A percentile compares a stretch with the other conserved stretches of the same genome.
These are phyloP conservation scores for Cantharis flavilabris DNA, from an alignment of 2,888 invertebrate genomes.

Conservation along the genomic window DNA sequence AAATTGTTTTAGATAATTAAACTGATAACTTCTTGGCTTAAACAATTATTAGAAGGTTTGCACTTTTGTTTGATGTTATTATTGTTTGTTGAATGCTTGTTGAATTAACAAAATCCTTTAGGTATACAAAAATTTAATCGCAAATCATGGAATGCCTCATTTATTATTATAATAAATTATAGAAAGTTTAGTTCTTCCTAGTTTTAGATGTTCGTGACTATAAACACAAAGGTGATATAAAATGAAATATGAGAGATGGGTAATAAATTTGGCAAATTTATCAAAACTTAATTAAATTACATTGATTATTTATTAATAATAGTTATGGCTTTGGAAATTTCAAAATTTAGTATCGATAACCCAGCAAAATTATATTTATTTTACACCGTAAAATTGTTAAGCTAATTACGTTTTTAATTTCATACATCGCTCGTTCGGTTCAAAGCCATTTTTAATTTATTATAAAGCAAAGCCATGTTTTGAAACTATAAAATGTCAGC, in stretches of 20 bases:
- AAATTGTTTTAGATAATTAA: constrained; percentile 1
- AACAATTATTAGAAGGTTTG: background rate
- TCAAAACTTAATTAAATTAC: background rate
- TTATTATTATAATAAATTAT: background rate
- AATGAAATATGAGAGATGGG: background rate
- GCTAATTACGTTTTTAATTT: background rate
- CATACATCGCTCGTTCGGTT: background rate
- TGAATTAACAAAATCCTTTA: background rate
- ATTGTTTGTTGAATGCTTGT: background rate
- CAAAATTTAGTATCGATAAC: background rate
- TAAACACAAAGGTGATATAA: background rate
- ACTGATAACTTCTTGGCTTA: background rate
- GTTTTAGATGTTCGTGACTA: background rate
- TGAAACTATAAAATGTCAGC: background rate
- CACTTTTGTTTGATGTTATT: background rate
- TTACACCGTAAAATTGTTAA: background rate
- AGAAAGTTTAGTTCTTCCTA: background rate
- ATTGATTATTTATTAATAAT: background rate
- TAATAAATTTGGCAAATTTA: background rate
- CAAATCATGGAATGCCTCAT: background rate
- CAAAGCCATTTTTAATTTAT: background rate
- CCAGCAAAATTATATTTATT: background rate
- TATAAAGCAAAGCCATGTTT: background rate
- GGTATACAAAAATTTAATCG: background rate
- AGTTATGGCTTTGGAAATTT: background rate